Evolutionary conservation across 2,797 vertebrate genomes (phyloP).

Genomic region (Pampus argenteus): DNA sequence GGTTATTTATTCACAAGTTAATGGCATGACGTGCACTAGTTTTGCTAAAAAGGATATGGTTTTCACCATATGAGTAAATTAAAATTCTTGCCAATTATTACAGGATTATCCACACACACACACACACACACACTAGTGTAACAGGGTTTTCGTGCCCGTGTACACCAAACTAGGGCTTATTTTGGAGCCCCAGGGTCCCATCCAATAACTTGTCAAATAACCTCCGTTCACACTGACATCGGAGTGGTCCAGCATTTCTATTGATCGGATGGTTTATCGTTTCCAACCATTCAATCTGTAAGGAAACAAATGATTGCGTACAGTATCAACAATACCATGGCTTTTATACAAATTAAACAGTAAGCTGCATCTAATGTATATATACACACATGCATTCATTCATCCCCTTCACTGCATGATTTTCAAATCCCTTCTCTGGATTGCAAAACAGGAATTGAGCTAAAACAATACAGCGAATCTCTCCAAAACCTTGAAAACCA

Average conservation of each 20-base stretch:
- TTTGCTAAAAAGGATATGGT: background rate
- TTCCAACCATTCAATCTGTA: conserved; percentile 11
- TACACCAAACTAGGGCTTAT: conserved; percentile 41
- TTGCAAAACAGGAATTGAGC: conserved; percentile 39
- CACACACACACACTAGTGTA: conserved; percentile 20
- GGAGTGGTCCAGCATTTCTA: conserved; percentile 29
- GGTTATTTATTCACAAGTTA: background rate
- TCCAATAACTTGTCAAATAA: conserved; percentile 38
- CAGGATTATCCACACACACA: background rate
- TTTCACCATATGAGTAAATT: background rate
- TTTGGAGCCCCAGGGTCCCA: conserved; percentile 39
- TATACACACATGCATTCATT: conserved; percentile 1
- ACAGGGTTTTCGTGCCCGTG: conserved; percentile 21
- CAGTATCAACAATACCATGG: background rate
- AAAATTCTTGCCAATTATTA: background rate
- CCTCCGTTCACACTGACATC: conserved; percentile 27
- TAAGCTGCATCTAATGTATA: conserved; percentile 4
- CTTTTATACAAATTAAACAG: conserved; percentile 30
- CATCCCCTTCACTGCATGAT: conserved; percentile 7
- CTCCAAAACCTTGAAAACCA: conserved; percentile 1
- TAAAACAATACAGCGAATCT: conserved; percentile 32
- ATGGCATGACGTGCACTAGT: background rate
- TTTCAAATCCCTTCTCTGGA: conserved; percentile 38
- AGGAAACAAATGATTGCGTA: background rate
- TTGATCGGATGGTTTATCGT: conserved; percentile 24